These are phyloP conservation scores for Heliconius congener DNA, from an alignment of 1,140 invertebrate species.

Conservation along the genomic window DNA sequence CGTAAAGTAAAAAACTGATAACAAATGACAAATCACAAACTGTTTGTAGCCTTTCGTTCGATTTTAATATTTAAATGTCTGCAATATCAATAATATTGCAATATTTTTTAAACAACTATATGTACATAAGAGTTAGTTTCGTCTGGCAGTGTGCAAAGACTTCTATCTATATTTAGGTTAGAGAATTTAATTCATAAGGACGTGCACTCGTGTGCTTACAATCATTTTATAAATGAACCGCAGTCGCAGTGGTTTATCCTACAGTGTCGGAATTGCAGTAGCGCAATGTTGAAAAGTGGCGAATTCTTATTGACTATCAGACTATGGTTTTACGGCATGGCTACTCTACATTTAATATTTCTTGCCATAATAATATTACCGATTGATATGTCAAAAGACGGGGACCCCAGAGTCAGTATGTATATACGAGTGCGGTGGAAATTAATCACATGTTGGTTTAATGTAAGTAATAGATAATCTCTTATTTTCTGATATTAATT, in stretches of 20 bases:
- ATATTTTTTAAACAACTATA: background rate
- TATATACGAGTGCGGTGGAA: constrained; percentile 49
- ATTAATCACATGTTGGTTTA: constrained; percentile 57
- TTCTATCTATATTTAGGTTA: background rate
- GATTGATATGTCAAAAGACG: constrained; percentile 50
- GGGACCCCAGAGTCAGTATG: constrained; percentile 46
- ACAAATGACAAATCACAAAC: too few relatives aligned
- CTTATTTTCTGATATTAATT: background rate
- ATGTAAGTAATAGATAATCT: constrained; percentile 47
- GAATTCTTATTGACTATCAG: constrained; percentile 40
- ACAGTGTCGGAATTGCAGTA: background rate
- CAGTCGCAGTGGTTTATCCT: background rate
- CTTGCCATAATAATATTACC: constrained; percentile 41
- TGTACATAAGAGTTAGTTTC: background rate
- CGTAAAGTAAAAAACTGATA: too few relatives aligned
- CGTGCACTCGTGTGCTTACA: constrained; percentile 8
- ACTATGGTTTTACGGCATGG: constrained; percentile 41
- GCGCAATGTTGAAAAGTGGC: constrained; percentile 35
- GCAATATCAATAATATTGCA: too few relatives aligned
- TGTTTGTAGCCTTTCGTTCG: too few relatives aligned
- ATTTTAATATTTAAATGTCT: too few relatives aligned
- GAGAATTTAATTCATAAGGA: background rate
- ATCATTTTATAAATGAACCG: constrained; percentile 3
- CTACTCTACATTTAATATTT: constrained; percentile 45
- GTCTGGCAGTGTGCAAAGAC: background rate